Evolutionary conservation across 2,888 invertebrate genomes (phyloP), one percentile per base, ranked within the genome.

Genomic region (Hedya salicella): DNA sequence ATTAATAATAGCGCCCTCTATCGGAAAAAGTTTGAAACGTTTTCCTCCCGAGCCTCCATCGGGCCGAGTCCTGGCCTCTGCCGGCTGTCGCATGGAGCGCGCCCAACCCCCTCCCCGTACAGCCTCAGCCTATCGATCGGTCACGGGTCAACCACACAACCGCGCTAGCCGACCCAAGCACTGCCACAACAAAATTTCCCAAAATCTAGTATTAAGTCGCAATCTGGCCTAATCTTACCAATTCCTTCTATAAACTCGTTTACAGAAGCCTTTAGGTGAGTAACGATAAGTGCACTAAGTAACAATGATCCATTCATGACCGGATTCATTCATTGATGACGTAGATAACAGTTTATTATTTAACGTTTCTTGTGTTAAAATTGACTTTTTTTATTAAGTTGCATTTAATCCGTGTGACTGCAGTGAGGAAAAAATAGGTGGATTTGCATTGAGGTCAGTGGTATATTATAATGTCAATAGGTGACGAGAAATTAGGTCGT

Each of bases 61-160:
- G 63, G 66, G 53, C 63, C 62, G 67, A 70, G 68, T 78, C 81
- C 85, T 80, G 84, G 80, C 90, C 87, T 91, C 91, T 91, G 79
- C 78, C 80, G 88, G 86, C 77, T 69, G 71, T 49, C 74, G 42
- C 66, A 57, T 69, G 69, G 68, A 71, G 72, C 71, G 69, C 71
- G 76, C 80, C 79, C 74, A 71, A 68, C 73, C 68, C n/a, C 72
- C 68, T 49, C 62, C 62, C 75, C 73, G 73, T 74, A 68, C 68
- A 78, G 78, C 78, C 82, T 91, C 68, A 78, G 77, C 78, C 82
- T 91, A 91, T 91, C 88, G 91, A 91, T 91, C 86, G 75, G 70
- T 73, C 71, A 68, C 75, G 74, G 72, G 73, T 78, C 75, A 81
- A 77, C 77, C 75, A 77, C 77, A 85, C 82, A 87, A 86, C 85